Base-by-base conservation (phyloP, 2,113 vertebrate species). In the Archilochus colubris region DNA sequence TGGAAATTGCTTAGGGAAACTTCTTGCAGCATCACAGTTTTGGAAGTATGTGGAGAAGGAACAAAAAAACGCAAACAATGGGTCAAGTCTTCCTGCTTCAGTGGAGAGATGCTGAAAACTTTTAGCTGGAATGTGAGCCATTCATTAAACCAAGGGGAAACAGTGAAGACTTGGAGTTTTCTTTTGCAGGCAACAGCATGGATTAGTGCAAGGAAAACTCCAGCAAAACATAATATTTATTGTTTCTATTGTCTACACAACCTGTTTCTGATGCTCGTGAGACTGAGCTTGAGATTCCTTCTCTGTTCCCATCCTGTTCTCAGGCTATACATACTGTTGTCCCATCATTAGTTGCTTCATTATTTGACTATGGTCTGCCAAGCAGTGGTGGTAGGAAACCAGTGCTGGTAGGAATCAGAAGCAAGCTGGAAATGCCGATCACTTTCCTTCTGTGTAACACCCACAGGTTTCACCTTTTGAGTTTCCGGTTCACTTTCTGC, bases 381-480 rank as follows among this genome's bases (percentile, higher is more conserved):
- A 66, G 21, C 9, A n/a, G 33, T 40, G 14, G 23, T 24, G 14
- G 24, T 43, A 66, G 62, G 25, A 88, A 76, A 72, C 14, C 33
- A 25, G 8, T 54, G 40, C 43, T 74, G 75, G 25, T 43, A 75
- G 53, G 27, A 51, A 81, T 66, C 10, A 80, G 63, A 50, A 76
- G 13, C 27, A 66, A 81, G 15, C 10, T 46, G 27, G 46, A 61
- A 70, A 70, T 66, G 23, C 22, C 68, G 40, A 27, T 54, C 43
- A 17, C 10, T 46, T 64, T 63, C 14, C 40, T 20, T 50, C 51
- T 0, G 0, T 14, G 16, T 23, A 58, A 74, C 12, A n/a, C 19
- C 16, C 44, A 38, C 19, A 38, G 23, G 30, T 58, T 75, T 40
- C 40, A 40, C 40, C 40, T 40, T 40, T 13, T 40, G 40, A 40